These are phyloP conservation scores for Nyctereutes procyonoides DNA, from an alignment of 2,113 vertebrate genomes.

Conservation along the genomic window DNA sequence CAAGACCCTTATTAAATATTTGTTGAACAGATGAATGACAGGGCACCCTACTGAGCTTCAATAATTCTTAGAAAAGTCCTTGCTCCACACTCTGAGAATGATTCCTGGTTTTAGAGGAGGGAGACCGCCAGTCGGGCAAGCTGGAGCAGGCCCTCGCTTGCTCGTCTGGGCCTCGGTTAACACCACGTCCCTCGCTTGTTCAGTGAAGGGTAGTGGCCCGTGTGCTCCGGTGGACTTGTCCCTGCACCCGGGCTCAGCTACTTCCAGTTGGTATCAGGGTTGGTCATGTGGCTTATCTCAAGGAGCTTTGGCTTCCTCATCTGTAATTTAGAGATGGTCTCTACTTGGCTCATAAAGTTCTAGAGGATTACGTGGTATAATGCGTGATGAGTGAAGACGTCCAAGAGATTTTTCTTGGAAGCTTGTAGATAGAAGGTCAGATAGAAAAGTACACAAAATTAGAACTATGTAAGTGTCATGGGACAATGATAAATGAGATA, in stretches of 20 bases:
- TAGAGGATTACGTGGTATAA: background rate
- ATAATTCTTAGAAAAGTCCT: background rate
- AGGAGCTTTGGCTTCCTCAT: background rate
- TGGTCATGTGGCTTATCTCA: background rate
- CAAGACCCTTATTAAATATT: background rate
- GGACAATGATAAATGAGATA: background rate
- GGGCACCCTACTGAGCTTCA: background rate
- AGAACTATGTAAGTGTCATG: background rate
- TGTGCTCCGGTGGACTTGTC: fast-evolving
- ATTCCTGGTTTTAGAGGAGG: background rate
- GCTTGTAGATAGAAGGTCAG: background rate
- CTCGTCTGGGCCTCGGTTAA: background rate
- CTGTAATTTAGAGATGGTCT: background rate
- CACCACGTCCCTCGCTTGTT: background rate
- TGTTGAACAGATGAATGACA: background rate
- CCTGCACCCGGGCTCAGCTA: background rate
- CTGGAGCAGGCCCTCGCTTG: background rate
- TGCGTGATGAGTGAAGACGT: background rate
- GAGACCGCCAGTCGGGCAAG: fast-evolving
- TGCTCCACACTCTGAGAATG: background rate
- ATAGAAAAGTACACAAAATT: background rate
- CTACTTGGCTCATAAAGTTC: background rate
- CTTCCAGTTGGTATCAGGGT: background rate
- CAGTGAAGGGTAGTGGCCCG: background rate
- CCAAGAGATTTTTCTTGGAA: slow-evolving; percentile 5